These are phyloP conservation scores for Monochamus alternatus DNA, from an alignment of 2,888 invertebrate species.

Conservation along the genomic window DNA sequence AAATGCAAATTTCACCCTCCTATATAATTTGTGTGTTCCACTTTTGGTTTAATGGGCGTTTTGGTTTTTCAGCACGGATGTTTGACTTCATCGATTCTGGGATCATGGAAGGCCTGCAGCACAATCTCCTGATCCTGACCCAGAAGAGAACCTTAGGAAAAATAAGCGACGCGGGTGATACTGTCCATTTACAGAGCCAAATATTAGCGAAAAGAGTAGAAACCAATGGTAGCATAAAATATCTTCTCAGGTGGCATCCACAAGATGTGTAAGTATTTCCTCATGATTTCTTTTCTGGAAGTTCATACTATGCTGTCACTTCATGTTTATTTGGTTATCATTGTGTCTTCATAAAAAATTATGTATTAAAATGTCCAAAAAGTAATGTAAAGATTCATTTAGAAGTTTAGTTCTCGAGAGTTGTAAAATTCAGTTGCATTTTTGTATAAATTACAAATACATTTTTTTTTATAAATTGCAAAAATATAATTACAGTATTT, in stretches of 20 bases:
- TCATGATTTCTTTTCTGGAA: neutral
- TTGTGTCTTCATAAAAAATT: neutral
- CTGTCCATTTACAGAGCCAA: conserved; percentile 82
- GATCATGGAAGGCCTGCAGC: conserved; percentile 92
- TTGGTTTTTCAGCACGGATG: conserved; percentile 83
- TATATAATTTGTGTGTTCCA: conserved; percentile 28
- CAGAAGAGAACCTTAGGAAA: conserved; percentile 76
- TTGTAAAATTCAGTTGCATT: too few relatives aligned
- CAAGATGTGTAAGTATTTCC: conserved; percentile 84
- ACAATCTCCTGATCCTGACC: conserved; percentile 80
- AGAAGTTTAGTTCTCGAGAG: too few relatives aligned
- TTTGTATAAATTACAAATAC: too few relatives aligned
- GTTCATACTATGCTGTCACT: neutral
- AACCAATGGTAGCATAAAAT: conserved; percentile 78
- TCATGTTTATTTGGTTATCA: conserved; percentile 1
- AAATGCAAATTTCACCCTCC: conserved; percentile 45
- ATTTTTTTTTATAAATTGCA: too few relatives aligned
- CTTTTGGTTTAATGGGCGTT: neutral
- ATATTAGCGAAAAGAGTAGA: conserved; percentile 79
- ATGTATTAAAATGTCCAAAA: too few relatives aligned
- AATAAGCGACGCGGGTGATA: conserved; percentile 77
- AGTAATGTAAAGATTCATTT: too few relatives aligned
- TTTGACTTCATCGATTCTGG: conserved; percentile 95
- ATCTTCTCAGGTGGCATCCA: conserved; percentile 86
- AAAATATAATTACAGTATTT: too few relatives aligned